These are phyloP conservation scores for Rhinogobius similis DNA, from an alignment of 2,113 vertebrate genomes.

Conservation along the genomic window DNA sequence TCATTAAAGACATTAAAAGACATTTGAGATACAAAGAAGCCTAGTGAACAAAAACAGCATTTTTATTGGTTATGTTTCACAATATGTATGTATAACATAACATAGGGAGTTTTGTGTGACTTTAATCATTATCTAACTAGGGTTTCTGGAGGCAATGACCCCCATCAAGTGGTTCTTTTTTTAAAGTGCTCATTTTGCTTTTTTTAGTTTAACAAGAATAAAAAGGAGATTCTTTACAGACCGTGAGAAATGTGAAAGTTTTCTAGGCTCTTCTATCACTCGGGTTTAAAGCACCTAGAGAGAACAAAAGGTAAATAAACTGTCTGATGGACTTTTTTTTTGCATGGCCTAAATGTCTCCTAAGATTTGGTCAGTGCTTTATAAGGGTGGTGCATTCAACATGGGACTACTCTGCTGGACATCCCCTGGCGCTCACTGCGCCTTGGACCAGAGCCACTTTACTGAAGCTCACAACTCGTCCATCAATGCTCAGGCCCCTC, in stretches of 20 bases:
- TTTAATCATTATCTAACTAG: background rate
- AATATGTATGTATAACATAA: background rate
- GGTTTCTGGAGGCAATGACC: background rate
- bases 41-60: background rate
- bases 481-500: conserved; percentile 87
- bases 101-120: background rate
- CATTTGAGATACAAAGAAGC: background rate
- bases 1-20: background rate
- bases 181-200: background rate
- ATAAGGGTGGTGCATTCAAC: conserved; percentile 1
- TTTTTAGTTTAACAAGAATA: background rate
- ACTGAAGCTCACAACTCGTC: conserved; percentile 84
- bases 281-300: background rate
- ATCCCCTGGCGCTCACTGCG: conserved; percentile 86
- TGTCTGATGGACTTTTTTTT: background rate
- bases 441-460: conserved; percentile 88
- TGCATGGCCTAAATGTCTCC: background rate
- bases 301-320: background rate
- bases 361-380: conserved; percentile 45
- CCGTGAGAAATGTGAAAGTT: background rate
- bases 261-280: no score
- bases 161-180: background rate
- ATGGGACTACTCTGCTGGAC: conserved; percentile 82
- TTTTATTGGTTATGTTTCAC: background rate
- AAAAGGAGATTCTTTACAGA: background rate